Conservation (phyloP, 2,888 invertebrate genomes). For the Clunio marinus region DNA sequence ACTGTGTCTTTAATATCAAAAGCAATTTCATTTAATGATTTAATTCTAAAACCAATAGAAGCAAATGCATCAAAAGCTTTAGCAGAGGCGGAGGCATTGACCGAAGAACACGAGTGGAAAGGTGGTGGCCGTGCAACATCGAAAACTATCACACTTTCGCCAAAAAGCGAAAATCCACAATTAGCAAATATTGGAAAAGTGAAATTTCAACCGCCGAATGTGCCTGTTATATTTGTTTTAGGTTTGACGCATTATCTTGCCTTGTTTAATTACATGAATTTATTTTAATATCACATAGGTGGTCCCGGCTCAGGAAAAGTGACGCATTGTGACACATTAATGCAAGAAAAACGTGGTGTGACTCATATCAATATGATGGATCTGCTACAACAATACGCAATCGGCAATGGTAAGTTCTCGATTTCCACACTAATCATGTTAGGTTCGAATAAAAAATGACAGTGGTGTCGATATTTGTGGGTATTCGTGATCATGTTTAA, state of each 20-base stretch:
- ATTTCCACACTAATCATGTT: background rate
- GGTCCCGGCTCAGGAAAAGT: constrained; percentile 98
- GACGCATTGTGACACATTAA: constrained; percentile 90
- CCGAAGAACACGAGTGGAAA: constrained; percentile 52
- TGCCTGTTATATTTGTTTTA: constrained; percentile 84
- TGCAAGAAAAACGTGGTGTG: constrained; percentile 78
- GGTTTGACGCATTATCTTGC: constrained; percentile 55
- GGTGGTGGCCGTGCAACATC: constrained; percentile 47
- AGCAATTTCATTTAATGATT: background rate
- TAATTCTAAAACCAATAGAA: constrained; percentile 44
- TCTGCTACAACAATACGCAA: constrained; percentile 80
- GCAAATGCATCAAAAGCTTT: constrained; percentile 54
- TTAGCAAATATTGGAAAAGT: constrained; percentile 76
- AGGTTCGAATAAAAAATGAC: no score
- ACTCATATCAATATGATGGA: constrained; percentile 91
- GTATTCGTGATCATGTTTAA: no score
- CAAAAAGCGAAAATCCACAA: constrained; percentile 66
- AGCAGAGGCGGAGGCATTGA: constrained; percentile 58
- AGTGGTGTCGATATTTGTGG: no score
- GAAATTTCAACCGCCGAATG: constrained; percentile 79
- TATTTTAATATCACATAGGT: constrained; percentile 55
- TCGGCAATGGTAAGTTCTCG: constrained; percentile 70
- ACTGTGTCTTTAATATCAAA: no score
- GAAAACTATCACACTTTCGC: constrained; percentile 52
- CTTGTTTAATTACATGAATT: constrained; percentile 14